Conservation (phyloP, 2,888 invertebrate genomes). For the Lepidocyrtoides sp. region DNA sequence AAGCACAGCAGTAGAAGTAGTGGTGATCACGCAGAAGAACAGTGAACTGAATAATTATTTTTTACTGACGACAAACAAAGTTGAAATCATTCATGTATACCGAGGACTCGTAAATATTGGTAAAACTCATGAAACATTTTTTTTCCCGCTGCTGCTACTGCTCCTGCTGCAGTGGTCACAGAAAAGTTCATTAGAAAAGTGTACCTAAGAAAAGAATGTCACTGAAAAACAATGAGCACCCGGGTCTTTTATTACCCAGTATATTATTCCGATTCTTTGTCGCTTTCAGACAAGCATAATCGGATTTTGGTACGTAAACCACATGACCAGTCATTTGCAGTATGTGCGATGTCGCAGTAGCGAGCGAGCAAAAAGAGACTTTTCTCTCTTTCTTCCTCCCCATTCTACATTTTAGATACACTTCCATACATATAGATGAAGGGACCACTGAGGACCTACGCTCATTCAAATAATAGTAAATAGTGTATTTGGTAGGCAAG, state of each 20-base stretch:
- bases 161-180: neutral
- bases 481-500: neutral
- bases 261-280: neutral
- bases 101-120: no score
- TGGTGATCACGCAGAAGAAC: neutral
- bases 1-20: neutral
- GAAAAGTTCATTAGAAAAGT: neutral
- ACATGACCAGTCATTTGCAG: slow-evolving; percentile 61
- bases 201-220: neutral
- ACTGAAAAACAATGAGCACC: neutral
- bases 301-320: slow-evolving; percentile 66
- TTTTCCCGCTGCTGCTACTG: neutral
- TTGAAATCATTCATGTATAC: no score
- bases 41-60: neutral
- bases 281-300: slow-evolving; percentile 51
- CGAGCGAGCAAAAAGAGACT: neutral
- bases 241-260: neutral
- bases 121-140: neutral
- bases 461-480: no score
- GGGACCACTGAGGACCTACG: neutral
- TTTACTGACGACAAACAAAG: no score
- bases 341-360: neutral
- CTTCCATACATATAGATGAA: neutral
- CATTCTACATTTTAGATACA: neutral
- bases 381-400: neutral